phyloP scores from a whole-genome alignment of 2,797 vertebrate species.

The Heliangelus exortis region DNA sequence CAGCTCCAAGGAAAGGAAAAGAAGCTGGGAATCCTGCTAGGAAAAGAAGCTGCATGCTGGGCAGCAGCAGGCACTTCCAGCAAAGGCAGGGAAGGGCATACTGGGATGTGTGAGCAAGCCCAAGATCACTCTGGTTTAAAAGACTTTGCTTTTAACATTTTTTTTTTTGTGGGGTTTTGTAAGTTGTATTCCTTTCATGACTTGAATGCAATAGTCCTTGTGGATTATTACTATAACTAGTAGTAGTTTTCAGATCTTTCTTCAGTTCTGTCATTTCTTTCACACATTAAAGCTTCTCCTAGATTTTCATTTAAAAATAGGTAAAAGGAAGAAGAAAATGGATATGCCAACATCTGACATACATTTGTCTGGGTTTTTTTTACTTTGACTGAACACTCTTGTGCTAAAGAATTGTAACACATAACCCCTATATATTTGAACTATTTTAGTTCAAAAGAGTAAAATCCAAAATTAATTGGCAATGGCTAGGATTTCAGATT shows the following conservation, averaged over 20 bases:
- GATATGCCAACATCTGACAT: background rate
- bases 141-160: background rate
- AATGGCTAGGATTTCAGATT: slow-evolving; percentile 15
- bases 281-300: background rate
- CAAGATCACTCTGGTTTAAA: background rate
- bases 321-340: background rate
- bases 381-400: background rate
- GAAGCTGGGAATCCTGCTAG: background rate
- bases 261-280: background rate
- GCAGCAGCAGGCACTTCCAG: background rate
- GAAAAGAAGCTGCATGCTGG: fast-evolving
- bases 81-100: background rate
- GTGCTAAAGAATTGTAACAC: background rate
- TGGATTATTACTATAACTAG: background rate
- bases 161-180: background rate
- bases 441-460: slow-evolving; percentile 49
- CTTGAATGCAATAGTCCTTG: background rate
- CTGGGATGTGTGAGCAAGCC: background rate
- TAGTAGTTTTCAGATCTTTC: background rate
- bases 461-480: slow-evolving; percentile 68
- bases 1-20: background rate
- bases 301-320: background rate
- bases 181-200: background rate
- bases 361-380: background rate
- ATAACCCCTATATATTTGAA: background rate